These are phyloP conservation scores for Schizothorax lantsangensis DNA, from an alignment of 2,797 vertebrate genomes.

Conservation along the genomic window DNA sequence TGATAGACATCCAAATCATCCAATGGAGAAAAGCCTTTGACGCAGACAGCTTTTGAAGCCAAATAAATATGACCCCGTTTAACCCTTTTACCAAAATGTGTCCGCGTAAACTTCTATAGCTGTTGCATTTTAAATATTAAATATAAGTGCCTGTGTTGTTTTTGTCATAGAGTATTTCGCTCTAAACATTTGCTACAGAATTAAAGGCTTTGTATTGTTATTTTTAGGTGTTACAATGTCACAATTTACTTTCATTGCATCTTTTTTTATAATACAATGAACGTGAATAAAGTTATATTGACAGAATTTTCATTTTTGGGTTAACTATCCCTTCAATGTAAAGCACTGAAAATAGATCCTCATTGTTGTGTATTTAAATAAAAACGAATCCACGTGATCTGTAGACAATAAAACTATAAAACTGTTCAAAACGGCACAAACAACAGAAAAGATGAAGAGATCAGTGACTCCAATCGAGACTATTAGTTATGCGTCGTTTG, in stretches of 20 bases:
- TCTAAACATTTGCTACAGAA: neutral
- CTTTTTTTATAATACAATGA: neutral
- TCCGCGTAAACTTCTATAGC: neutral
- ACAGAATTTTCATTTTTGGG: neutral
- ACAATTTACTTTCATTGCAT: neutral
- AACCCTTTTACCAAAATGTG: neutral
- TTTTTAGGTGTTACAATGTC: too few relatives aligned
- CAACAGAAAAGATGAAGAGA: neutral
- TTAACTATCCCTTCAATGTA: neutral
- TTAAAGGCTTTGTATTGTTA: neutral
- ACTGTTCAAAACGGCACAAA: neutral
- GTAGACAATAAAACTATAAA: neutral
- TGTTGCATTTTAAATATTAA: neutral
- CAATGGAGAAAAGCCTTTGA: neutral
- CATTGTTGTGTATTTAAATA: neutral
- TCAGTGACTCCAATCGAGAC: neutral
- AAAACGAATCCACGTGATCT: neutral
- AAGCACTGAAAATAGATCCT: neutral
- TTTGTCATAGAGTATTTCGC: neutral
- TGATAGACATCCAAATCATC: conserved; percentile 36
- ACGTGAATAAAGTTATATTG: neutral
- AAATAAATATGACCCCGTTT: conserved; percentile 10
- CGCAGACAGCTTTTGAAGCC: neutral
- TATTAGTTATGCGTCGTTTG: neutral
- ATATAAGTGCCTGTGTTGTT: neutral